Evolutionary conservation across 2,113 vertebrate genomes (phyloP), one percentile per base, ranked within the genome.

Genomic region (Anguilla rostrata): DNA sequence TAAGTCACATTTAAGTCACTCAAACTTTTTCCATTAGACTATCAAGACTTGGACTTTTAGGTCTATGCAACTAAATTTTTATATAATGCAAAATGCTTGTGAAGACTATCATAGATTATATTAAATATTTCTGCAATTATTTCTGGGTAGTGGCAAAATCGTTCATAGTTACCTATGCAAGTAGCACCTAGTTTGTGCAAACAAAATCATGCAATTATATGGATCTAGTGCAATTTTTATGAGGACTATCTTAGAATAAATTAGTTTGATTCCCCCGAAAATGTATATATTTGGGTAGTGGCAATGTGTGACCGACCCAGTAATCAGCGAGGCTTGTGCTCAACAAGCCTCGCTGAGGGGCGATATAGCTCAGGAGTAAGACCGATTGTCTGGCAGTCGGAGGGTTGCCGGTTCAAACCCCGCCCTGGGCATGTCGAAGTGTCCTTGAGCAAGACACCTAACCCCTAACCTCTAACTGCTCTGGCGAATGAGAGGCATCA

Each of bases 21-120:
- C 39, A 22, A 39, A 43, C 84, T 78, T 79, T 85, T 53, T 60
- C 49, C 46, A 80, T 57, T 26, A 81, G 84, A 85, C 56, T 81
- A 85, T 85, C 49, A 81, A 85, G 78, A 80, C 49, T 29, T 60
- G 46, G 46, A 57, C 22, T 29, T 2, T 85, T 85, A 43, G 78
- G 84, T 80, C 78, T 80, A 85, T 85, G 56, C 79, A 85, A 85
- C 56, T 81, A 75, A n/a, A 85, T 57, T 80, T 85, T 85, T 81
- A 85, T 85, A 81, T 81, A 57, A 85, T 78, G 49, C 84, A 80
- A 85, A 79, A 79, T 81, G 81, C 81, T 85, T 79, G 78, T 41
- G 78, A 80, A 78, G 85, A 82, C 85, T 60, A 81, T 86, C 79
- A 34, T 82, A 81, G n/a, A 86, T 86, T 46, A 63, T 66, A 86